phyloP scores from a whole-genome alignment of 2,888 invertebrate species.

The Hirudinaria manillensis region DNA sequence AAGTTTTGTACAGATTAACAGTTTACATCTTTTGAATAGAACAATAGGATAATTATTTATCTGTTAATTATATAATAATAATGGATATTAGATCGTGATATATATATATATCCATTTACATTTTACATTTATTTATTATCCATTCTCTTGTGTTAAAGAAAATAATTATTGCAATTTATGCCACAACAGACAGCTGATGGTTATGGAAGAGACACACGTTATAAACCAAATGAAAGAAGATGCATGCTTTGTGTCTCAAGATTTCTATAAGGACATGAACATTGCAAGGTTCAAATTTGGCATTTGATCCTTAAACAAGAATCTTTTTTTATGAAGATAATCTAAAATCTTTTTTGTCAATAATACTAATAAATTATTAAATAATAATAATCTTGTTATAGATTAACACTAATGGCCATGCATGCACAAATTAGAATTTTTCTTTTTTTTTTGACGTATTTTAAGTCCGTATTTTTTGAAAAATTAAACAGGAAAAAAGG shows the following conservation, averaged over 20 bases:
- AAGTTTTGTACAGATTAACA: too few relatives aligned
- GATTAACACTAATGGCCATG: neutral
- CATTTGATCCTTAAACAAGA: neutral
- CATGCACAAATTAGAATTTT: neutral
- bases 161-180: neutral
- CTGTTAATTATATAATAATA: too few relatives aligned
- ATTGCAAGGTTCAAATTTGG: slow-evolving; percentile 47
- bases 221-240: slow-evolving; percentile 98
- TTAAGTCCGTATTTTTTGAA: neutral
- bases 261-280: slow-evolving; percentile 68
- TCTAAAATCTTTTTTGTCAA: too few relatives aligned
- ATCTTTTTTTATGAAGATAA: too few relatives aligned
- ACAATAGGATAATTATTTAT: too few relatives aligned
- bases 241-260: slow-evolving; percentile 80
- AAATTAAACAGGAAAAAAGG: slow-evolving; percentile 46
- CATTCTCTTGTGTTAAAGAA: too few relatives aligned
- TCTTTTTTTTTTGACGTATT: neutral
- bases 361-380: neutral
- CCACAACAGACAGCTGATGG: slow-evolving; percentile 74
- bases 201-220: slow-evolving; percentile 97
- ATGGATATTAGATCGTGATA: too few relatives aligned
- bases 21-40: too few relatives aligned
- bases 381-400: neutral
- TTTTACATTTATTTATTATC: too few relatives aligned
- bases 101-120: too few relatives aligned